phyloP scores from a whole-genome alignment of 2,113 vertebrate species.

The Trichomycterus rosablanca region DNA sequence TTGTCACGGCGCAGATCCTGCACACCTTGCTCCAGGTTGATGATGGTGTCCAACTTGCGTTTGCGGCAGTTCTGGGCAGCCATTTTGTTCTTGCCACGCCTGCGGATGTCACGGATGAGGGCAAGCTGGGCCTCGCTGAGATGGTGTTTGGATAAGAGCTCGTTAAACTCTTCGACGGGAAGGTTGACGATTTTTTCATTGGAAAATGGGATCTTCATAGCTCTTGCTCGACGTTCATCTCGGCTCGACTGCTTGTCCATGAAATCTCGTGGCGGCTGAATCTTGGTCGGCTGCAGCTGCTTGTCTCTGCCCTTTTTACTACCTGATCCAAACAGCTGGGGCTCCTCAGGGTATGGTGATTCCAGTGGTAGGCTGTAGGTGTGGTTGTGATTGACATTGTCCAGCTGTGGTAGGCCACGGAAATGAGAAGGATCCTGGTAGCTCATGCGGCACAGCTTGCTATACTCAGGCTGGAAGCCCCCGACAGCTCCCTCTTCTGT shows the following conservation, averaged over 20 bases:
- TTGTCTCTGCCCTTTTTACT: conserved; percentile 82
- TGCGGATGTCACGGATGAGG: conserved; percentile 92
- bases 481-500: conserved; percentile 89
- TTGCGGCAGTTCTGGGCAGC: conserved; percentile 97
- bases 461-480: conserved; percentile 89
- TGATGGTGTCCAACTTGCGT: conserved; percentile 95
- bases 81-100: conserved; percentile 98
- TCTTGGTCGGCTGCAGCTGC: conserved; percentile 58
- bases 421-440: conserved; percentile 89
- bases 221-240: conserved; percentile 86
- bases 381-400: conserved; percentile 91
- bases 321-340: conserved; percentile 65
- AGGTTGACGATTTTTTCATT: conserved; percentile 98
- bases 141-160: conserved; percentile 93
- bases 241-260: conserved; percentile 90
- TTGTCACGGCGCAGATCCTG: conserved; percentile 89
- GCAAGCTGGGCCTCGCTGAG: conserved; percentile 91
- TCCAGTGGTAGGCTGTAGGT: conserved; percentile 89
- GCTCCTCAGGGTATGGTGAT: conserved; percentile 57
- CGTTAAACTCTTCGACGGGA: conserved; percentile 97
- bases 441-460: conserved; percentile 97
- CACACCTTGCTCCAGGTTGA: conserved; percentile 93
- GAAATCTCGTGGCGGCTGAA: conserved; percentile 66
- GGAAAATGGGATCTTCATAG: conserved; percentile 98
- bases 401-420: conserved; percentile 84